A percentile compares a stretch with the other conserved stretches of the same genome.
phyloP scores from a whole-genome alignment of 2,113 vertebrate genomes.

The Epinephelus fuscoguttatus region DNA sequence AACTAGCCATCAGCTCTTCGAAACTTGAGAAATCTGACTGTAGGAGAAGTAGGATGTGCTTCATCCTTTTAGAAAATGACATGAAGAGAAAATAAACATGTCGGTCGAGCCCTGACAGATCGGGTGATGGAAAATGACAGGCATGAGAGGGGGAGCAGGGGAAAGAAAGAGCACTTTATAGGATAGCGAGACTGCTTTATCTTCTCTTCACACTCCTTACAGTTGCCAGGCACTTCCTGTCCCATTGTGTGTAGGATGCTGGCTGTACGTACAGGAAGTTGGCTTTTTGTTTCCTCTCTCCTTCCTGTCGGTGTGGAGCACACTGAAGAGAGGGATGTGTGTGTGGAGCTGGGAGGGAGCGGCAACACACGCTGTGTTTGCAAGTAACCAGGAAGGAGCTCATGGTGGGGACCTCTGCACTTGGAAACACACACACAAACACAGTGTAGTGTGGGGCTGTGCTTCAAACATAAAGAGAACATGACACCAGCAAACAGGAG shows the following conservation, averaged over 20 bases:
- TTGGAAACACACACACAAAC: constrained; percentile 21
- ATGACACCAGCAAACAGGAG: constrained; percentile 11
- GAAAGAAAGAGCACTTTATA: constrained; percentile 44
- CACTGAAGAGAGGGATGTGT: constrained; percentile 53
- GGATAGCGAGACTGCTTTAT: constrained; percentile 64
- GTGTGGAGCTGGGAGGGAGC: constrained; percentile 46
- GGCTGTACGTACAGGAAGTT: constrained; percentile 80
- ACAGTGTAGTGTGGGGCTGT: background rate
- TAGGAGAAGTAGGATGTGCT: background rate
- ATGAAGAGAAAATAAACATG: constrained; percentile 20
- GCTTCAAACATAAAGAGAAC: constrained; percentile 25
- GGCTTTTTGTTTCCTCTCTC: constrained; percentile 80
- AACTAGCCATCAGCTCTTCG: background rate
- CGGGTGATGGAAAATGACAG: constrained; percentile 55
- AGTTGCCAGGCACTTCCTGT: constrained; percentile 80
- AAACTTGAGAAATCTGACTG: background rate
- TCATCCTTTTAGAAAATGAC: constrained; percentile 3
- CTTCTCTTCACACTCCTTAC: constrained; percentile 76
- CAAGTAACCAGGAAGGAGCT: constrained; percentile 72
- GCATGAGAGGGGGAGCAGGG: constrained; percentile 16
- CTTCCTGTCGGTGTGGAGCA: constrained; percentile 75
- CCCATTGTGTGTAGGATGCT: constrained; percentile 75
- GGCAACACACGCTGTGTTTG: constrained; percentile 61
- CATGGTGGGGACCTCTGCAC: constrained; percentile 47
- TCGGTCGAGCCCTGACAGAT: constrained; percentile 16